Evolutionary conservation across 1,140 invertebrate species (phyloP).

Genomic region (Drosophila serrata): DNA sequence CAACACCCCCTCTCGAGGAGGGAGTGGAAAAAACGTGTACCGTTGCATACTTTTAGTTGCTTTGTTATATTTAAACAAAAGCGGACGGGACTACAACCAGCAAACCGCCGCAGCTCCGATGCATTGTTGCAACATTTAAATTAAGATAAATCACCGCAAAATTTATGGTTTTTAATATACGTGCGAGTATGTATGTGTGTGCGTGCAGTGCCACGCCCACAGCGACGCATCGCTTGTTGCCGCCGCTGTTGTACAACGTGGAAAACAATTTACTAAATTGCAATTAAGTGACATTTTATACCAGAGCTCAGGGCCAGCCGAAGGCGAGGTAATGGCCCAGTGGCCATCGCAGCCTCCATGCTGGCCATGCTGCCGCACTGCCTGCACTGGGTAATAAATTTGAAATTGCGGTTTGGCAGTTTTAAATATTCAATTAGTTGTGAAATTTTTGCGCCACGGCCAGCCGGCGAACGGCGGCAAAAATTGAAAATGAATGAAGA

Average conservation of each 20-base stretch:
- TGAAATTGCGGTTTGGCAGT: constrained; percentile 84
- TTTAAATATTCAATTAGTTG: constrained; percentile 85
- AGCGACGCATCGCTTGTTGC: constrained; percentile 61
- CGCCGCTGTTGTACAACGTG: constrained; percentile 81
- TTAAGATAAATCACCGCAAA: constrained; percentile 85
- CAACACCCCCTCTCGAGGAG: not conserved
- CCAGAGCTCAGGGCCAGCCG: constrained; percentile 30
- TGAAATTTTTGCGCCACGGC: constrained; percentile 70
- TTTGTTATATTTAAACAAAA: constrained; percentile 83
- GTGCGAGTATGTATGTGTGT: constrained; percentile 19
- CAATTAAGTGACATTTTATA: constrained; percentile 85
- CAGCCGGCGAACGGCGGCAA: constrained; percentile 37
- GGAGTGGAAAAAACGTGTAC: constrained; percentile 51
- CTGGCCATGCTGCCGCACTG: constrained; percentile 25
- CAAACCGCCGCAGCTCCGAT: constrained; percentile 50
- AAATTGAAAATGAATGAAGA: constrained; percentile 50
- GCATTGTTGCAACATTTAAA: constrained; percentile 85
- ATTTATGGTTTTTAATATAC: constrained; percentile 85
- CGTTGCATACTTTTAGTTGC: constrained; percentile 78
- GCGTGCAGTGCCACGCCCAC: constrained; percentile 27
- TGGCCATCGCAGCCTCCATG: constrained; percentile 17
- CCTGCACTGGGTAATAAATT: constrained; percentile 79
- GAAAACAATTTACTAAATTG: constrained; percentile 85
- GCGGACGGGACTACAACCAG: constrained; percentile 43
- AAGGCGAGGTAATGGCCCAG: constrained; percentile 50